A percentile compares a stretch with the other conserved stretches of the same genome.
Evolutionary conservation across 2,888 invertebrate species (phyloP).

Genomic region (Eristalis pertinax): DNA sequence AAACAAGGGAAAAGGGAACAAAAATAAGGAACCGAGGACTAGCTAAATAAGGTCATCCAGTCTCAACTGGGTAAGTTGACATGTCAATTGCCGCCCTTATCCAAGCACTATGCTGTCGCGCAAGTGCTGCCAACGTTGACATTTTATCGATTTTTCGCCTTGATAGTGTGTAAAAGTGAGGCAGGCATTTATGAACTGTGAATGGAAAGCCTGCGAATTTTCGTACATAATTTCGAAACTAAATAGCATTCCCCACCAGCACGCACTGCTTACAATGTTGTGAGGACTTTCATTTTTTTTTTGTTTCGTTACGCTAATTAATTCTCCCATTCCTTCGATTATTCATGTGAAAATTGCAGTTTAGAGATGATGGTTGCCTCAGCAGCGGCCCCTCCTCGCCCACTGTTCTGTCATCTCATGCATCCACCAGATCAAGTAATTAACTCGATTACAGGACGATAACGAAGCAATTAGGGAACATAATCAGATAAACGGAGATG

Average conservation of each 20-base stretch:
- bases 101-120: neutral
- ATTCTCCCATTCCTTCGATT: slow-evolving; percentile 2
- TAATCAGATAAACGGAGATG: neutral
- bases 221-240: slow-evolving; percentile 6
- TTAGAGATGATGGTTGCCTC: neutral
- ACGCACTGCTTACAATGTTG: neutral
- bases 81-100: slow-evolving; percentile 19
- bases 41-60: slow-evolving; percentile 25
- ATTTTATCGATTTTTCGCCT: slow-evolving; percentile 31
- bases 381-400: neutral
- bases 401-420: neutral
- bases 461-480: slow-evolving; percentile 25
- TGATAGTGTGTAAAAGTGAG: neutral
- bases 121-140: slow-evolving; percentile 19
- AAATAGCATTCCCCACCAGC: neutral
- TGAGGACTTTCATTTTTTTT: slow-evolving; percentile 10
- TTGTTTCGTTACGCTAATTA: slow-evolving; percentile 36
- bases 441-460: slow-evolving; percentile 37
- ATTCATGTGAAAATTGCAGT: slow-evolving; percentile 35
- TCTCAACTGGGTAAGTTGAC: slow-evolving; percentile 22
- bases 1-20: neutral
- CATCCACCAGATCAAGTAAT: slow-evolving; percentile 20
- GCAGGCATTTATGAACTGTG: slow-evolving; percentile 21
- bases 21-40: neutral
- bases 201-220: slow-evolving; percentile 18